phyloP scores from a whole-genome alignment of 2,888 invertebrate species.

The Lordiphosa andalusiaca region DNA sequence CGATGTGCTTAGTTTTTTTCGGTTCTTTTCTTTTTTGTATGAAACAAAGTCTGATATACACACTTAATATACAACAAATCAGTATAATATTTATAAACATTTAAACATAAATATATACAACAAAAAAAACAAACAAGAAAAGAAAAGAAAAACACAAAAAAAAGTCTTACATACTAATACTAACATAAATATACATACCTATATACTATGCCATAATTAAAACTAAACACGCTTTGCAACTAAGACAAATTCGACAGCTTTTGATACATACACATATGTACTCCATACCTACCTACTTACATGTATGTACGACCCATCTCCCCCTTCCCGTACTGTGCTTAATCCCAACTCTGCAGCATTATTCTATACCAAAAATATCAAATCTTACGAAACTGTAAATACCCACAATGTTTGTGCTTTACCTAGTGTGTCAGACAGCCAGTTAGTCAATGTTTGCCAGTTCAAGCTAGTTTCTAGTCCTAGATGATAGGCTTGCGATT shows the following conservation, averaged over 20 bases:
- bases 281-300: slow-evolving; percentile 6
- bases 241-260: slow-evolving; percentile 59
- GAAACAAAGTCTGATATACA: slow-evolving; percentile 78
- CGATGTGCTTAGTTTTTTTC: slow-evolving; percentile 68
- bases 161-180: slow-evolving; percentile 12
- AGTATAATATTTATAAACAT: slow-evolving; percentile 66
- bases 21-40: slow-evolving; percentile 48
- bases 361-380: slow-evolving; percentile 36
- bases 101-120: slow-evolving; percentile 76
- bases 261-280: slow-evolving; percentile 39
- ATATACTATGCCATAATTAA: slow-evolving; percentile 18
- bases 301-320: slow-evolving; percentile 20
- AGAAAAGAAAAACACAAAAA: slow-evolving; percentile 14
- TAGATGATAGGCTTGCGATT: slow-evolving; percentile 38
- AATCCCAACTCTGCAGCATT: slow-evolving; percentile 19
- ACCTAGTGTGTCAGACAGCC: slow-evolving; percentile 35
- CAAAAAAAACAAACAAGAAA: slow-evolving; percentile 41
- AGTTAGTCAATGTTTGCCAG: slow-evolving; percentile 47
- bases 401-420: slow-evolving; percentile 63
- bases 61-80: slow-evolving; percentile 74
- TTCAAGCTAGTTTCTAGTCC: slow-evolving; percentile 31
- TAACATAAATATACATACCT: slow-evolving; percentile 29
- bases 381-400: slow-evolving; percentile 58
- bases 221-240: slow-evolving; percentile 58
- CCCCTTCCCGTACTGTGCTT: slow-evolving; percentile 35